These are phyloP conservation scores for Spicauda simplicius DNA, from an alignment of 2,888 invertebrate species.

Conservation along the genomic window DNA sequence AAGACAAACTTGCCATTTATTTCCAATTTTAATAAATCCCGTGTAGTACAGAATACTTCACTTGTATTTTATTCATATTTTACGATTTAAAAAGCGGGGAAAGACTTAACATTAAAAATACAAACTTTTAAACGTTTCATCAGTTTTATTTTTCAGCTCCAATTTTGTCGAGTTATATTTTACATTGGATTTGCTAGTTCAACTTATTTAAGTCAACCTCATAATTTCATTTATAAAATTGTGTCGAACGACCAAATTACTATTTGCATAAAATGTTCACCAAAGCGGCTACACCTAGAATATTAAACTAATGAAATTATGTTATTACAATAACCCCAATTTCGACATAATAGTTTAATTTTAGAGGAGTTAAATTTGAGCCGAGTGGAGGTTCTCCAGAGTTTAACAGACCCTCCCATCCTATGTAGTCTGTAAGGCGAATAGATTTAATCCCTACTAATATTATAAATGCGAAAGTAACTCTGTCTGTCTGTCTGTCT, in stretches of 20 bases:
- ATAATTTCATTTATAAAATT: conserved; percentile 13
- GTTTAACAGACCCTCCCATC: too few relatives aligned
- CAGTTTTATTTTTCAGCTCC: background rate
- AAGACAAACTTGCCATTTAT: too few relatives aligned
- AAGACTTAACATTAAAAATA: background rate
- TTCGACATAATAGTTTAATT: background rate
- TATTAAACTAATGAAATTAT: conserved; percentile 29
- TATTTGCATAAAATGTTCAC: conserved; percentile 30
- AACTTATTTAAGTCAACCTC: background rate
- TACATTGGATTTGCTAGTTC: conserved; percentile 1
- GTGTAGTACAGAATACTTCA: too few relatives aligned
- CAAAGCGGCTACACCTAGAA: conserved; percentile 11
- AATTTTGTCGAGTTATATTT: background rate
- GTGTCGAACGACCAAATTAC: conserved; percentile 13
- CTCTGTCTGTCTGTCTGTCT: too few relatives aligned
- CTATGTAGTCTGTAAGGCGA: too few relatives aligned
- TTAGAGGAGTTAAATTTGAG: background rate
- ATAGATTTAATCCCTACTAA: too few relatives aligned
- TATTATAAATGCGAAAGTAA: too few relatives aligned
- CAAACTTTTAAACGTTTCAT: background rate
- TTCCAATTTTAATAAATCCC: too few relatives aligned
- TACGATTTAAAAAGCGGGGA: background rate
- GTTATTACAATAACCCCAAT: conserved; percentile 20
- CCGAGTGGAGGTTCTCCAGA: too few relatives aligned
- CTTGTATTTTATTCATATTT: too few relatives aligned